These are phyloP conservation scores for Brachyptera putata DNA, from an alignment of 2,888 invertebrate species.

Conservation along the genomic window DNA sequence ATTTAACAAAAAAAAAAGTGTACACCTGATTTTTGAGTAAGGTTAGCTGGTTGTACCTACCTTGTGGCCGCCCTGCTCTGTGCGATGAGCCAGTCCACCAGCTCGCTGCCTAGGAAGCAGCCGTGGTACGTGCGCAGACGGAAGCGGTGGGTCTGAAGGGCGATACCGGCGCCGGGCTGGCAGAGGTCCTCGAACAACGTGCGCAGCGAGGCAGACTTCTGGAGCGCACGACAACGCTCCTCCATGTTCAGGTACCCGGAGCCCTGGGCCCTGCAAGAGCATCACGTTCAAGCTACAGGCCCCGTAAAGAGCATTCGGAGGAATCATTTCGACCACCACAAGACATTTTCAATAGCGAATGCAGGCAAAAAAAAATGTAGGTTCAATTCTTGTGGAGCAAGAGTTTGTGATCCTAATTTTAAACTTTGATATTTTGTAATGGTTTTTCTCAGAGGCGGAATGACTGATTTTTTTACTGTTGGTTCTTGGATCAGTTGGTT, in stretches of 20 bases:
- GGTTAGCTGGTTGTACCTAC: slow-evolving; percentile 40
- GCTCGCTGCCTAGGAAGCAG: slow-evolving; percentile 73
- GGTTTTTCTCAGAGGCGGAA: too few species aligned
- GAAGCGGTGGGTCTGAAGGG: slow-evolving; percentile 60
- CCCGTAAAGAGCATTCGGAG: not conserved
- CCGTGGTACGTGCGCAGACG: slow-evolving; percentile 67
- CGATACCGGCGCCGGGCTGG: slow-evolving; percentile 52
- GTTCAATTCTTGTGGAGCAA: too few species aligned
- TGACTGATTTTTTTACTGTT: too few species aligned
- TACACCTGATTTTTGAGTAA: too few species aligned
- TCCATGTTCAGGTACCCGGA: slow-evolving; percentile 23
- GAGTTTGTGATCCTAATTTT: too few species aligned
- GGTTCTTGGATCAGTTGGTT: too few species aligned
- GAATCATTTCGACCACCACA: not conserved
- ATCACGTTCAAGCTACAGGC: not conserved
- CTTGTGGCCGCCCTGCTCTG: slow-evolving; percentile 72
- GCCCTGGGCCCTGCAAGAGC: not conserved
- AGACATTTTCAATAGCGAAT: not conserved
- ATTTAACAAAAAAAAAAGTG: too few species aligned
- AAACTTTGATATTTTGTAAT: too few species aligned
- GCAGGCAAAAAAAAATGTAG: too few species aligned
- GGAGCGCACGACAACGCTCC: slow-evolving; percentile 51
- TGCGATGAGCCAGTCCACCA: slow-evolving; percentile 78
- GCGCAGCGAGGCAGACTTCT: slow-evolving; percentile 56
- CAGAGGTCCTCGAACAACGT: slow-evolving; percentile 60